phyloP scores from a whole-genome alignment of 2,888 invertebrate genomes.

The Drosophila stalkeri region DNA sequence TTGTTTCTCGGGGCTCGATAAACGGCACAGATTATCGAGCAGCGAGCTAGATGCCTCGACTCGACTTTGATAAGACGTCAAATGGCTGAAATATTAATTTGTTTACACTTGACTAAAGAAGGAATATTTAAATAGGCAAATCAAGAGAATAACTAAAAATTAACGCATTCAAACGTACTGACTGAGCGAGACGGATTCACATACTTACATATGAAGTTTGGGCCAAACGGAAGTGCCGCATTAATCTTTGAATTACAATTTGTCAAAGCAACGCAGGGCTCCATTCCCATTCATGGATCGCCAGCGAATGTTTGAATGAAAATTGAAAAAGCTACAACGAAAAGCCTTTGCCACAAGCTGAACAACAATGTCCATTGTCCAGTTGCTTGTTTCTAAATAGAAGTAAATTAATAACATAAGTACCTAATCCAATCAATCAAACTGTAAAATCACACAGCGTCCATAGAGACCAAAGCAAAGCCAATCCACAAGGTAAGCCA shows the following conservation, averaged over 20 bases:
- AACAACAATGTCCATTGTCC: slow-evolving; percentile 65
- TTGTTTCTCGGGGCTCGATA: slow-evolving; percentile 52
- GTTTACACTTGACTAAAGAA: slow-evolving; percentile 59
- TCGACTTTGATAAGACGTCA: slow-evolving; percentile 45
- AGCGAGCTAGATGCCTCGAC: slow-evolving; percentile 35
- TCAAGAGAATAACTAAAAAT: slow-evolving; percentile 19
- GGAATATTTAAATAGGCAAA: too few species aligned
- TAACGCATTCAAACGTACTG: slow-evolving; percentile 47
- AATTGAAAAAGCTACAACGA: slow-evolving; percentile 57
- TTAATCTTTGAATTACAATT: slow-evolving; percentile 70
- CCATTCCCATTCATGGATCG: slow-evolving; percentile 72
- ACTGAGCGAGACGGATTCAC: neutral
- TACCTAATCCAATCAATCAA: slow-evolving; percentile 84
- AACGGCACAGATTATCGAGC: slow-evolving; percentile 37
- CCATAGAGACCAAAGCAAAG: slow-evolving; percentile 63
- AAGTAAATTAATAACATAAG: slow-evolving; percentile 84
- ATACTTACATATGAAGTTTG: neutral
- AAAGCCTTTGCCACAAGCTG: slow-evolving; percentile 25
- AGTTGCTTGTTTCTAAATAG: slow-evolving; percentile 78
- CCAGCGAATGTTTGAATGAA: slow-evolving; percentile 66
- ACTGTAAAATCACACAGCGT: slow-evolving; percentile 77
- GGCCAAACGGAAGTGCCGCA: slow-evolving; percentile 67
- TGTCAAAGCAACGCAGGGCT: slow-evolving; percentile 60
- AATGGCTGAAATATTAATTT: slow-evolving; percentile 69
- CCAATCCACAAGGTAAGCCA: slow-evolving; percentile 68